Evolutionary conservation across 2,113 vertebrate genomes (phyloP), one percentile per base, ranked within the genome.

Genomic region (Hippoglossus stenolepis): DNA sequence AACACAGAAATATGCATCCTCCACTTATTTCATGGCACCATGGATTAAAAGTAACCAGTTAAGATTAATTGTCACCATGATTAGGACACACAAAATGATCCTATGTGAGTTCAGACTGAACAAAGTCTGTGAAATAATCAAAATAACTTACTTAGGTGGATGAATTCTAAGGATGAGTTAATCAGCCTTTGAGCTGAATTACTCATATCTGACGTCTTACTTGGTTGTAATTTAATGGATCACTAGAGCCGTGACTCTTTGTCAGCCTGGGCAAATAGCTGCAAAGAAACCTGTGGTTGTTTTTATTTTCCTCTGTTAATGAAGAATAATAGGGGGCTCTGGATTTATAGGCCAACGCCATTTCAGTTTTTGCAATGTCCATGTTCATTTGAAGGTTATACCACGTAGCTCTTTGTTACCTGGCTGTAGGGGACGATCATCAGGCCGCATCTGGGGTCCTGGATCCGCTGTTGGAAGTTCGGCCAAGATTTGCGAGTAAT

Each of bases 191-290:
- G 7, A 65, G 47, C 35, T 38, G 57, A 54, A 61, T 64, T 49
- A 54, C 35, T 56, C 38, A 51, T 23, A 72, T 66, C 5, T 65
- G 23, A 23, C 60, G 45, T 40, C 45, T 65, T 53, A 15, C 70
- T 73, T 70, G 23, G 11, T 54, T 54, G 38, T 45, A 47, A 67
- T 63, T 82, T 67, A 77, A 57, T 5, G 54, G 54, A 57, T 57
- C 54, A 57, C 3, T 57, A 24, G 54, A 57, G n/a, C 10, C 3
- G 21, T 57, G 54, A 23, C n/a, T 57, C 10, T 40, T 40, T 40
- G 9, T 40, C 54, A 57, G n/a, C 21, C 11, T 4, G 12, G 21
- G 3, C 21, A 57, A 57, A 57, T 21, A 53, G 17, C 49, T 57
- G 21, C n/a, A 57, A 53, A 53, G 18, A n/a, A 18, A 20, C 49